phyloP scores from a whole-genome alignment of 2,113 vertebrate species.

The Oxygymnocypris stewartii region DNA sequence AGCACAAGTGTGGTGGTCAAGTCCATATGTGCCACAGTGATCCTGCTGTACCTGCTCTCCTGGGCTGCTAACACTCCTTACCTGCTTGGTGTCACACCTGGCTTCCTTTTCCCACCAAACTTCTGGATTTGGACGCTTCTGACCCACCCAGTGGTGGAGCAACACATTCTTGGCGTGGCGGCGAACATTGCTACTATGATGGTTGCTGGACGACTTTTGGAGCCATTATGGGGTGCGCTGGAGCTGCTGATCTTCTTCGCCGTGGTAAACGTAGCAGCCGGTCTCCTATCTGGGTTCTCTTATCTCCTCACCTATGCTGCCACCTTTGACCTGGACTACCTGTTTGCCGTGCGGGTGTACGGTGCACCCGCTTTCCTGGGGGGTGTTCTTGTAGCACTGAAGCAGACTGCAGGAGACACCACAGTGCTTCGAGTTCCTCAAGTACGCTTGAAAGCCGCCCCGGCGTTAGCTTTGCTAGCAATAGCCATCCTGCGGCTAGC shows the following conservation, averaged over 20 bases:
- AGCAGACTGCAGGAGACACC: constrained; percentile 94
- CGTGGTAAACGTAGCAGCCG: constrained; percentile 89
- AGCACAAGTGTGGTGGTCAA: constrained; percentile 97
- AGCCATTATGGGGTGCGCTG: constrained; percentile 95
- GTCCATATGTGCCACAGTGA: constrained; percentile 81
- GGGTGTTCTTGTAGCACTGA: constrained; percentile 91
- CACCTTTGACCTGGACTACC: constrained; percentile 86
- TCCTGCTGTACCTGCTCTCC: constrained; percentile 87
- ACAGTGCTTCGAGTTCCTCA: constrained; percentile 90
- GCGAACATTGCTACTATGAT: constrained; percentile 85
- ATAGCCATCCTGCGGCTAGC: constrained; percentile 83
- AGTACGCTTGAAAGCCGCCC: constrained; percentile 89
- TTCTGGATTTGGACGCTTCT: constrained; percentile 96
- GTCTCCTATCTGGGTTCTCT: constrained; percentile 86
- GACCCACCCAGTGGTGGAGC: constrained; percentile 89
- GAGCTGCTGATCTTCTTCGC: constrained; percentile 95
- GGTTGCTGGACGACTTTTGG: constrained; percentile 86
- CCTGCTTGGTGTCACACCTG: constrained; percentile 87
- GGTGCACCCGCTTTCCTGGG: constrained; percentile 88
- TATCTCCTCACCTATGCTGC: constrained; percentile 93
- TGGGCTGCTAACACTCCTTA: constrained; percentile 84
- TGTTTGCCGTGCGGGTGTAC: constrained; percentile 86
- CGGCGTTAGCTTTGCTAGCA: constrained; percentile 83
- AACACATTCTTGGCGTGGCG: constrained; percentile 82
- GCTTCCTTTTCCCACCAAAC: constrained; percentile 93